Conservation (phyloP, 2,797 vertebrate species). For the Trichosurus vulpecula region DNA sequence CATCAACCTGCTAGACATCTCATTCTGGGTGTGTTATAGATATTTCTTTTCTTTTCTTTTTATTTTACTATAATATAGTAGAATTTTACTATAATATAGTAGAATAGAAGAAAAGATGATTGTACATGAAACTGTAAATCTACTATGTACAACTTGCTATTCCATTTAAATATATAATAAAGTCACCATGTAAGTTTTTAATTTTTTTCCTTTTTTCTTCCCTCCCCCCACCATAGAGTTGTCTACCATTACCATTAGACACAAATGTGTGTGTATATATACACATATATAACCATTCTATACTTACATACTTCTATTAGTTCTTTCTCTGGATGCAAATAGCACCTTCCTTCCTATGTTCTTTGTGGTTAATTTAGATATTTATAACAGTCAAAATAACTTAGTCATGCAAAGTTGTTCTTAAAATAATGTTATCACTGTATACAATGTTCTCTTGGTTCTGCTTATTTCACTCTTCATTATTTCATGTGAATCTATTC, state of each 20-base stretch:
- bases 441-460: background rate
- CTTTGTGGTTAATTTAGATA: background rate
- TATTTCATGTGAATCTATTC: background rate
- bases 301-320: background rate
- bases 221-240: background rate
- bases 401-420: background rate
- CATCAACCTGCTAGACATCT: background rate
- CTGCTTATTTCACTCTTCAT: background rate
- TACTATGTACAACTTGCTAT: background rate
- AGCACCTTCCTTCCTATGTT: background rate
- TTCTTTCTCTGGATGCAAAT: background rate
- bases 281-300: background rate
- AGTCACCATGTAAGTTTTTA: background rate
- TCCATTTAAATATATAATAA: background rate
- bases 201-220: background rate
- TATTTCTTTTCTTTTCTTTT: background rate
- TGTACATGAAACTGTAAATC: background rate
- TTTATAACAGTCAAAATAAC: background rate
- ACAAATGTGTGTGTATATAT: background rate
- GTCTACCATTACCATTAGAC: background rate
- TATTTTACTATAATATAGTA: background rate
- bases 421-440: background rate
- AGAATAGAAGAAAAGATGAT: background rate
- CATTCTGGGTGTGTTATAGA: background rate
- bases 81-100: no score